These are phyloP conservation scores for Rhinoraja longicauda DNA, from an alignment of 2,797 vertebrate genomes.

Conservation along the genomic window DNA sequence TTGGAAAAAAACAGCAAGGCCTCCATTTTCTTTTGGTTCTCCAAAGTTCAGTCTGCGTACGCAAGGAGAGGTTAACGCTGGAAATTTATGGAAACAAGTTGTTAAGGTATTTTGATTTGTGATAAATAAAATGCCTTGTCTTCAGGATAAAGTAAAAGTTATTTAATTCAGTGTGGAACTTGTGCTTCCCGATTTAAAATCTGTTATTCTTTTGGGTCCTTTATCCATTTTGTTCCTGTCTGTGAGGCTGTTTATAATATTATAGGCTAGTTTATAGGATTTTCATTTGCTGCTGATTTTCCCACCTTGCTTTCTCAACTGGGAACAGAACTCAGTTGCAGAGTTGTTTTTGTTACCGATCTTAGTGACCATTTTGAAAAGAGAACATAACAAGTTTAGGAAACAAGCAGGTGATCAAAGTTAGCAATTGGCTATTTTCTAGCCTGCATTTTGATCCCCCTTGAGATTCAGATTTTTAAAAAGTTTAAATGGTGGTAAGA, in stretches of 20 bases:
- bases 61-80: neutral
- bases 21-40: neutral
- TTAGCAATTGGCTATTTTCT: neutral
- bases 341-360: neutral
- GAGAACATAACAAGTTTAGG: neutral
- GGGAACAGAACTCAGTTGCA: neutral
- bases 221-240: neutral
- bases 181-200: neutral
- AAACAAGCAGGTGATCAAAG: neutral
- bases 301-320: neutral
- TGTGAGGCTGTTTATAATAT: neutral
- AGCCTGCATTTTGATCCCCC: neutral
- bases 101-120: slow-evolving; percentile 24
- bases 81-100: slow-evolving; percentile 24
- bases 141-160: neutral
- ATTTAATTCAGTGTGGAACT: neutral
- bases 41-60: neutral
- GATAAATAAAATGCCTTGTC: neutral
- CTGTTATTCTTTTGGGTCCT: neutral
- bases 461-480: neutral
- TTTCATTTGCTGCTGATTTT: neutral
- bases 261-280: neutral
- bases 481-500: neutral
- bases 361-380: neutral
- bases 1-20: neutral